phyloP scores from a whole-genome alignment of 2,888 invertebrate species.

The Sarcophaga carnaria region DNA sequence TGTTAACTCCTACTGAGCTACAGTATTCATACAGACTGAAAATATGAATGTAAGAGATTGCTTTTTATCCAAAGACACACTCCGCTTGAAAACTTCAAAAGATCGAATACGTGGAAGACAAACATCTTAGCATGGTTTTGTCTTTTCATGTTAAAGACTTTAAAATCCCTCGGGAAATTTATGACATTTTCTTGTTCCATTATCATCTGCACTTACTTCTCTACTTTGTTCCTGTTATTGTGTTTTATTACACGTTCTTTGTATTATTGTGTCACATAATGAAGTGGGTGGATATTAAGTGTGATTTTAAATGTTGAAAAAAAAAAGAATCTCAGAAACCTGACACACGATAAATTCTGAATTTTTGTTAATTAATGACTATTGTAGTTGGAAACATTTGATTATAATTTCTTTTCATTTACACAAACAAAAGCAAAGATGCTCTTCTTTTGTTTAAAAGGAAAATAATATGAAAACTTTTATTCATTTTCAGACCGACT shows the following conservation, averaged over 20 bases:
- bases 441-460: conserved; percentile 22
- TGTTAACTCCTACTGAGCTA: background rate
- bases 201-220: conserved; percentile 16
- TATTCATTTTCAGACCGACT: too few species aligned
- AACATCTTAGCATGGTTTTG: background rate
- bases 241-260: too few species aligned
- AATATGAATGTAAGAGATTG: background rate
- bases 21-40: background rate
- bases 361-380: conserved; percentile 38
- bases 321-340: background rate
- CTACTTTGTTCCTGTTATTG: background rate
- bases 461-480: too few species aligned
- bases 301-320: conserved; percentile 43
- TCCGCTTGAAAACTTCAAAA: conserved; percentile 1
- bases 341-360: conserved; percentile 17
- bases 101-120: conserved; percentile 1
- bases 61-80: background rate
- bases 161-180: conserved; percentile 34
- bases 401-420: conserved; percentile 48
- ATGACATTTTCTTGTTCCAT: conserved; percentile 33
- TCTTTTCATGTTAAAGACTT: conserved; percentile 22
- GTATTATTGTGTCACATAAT: conserved; percentile 1
- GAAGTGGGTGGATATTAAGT: conserved; percentile 31
- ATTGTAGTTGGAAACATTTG: conserved; percentile 41
- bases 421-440: background rate